Percentiles rank a stretch among this genome's conserved stretches.
Evolutionary conservation across 2,113 vertebrate genomes (phyloP).

Genomic region (Mastomys natalensis): DNA sequence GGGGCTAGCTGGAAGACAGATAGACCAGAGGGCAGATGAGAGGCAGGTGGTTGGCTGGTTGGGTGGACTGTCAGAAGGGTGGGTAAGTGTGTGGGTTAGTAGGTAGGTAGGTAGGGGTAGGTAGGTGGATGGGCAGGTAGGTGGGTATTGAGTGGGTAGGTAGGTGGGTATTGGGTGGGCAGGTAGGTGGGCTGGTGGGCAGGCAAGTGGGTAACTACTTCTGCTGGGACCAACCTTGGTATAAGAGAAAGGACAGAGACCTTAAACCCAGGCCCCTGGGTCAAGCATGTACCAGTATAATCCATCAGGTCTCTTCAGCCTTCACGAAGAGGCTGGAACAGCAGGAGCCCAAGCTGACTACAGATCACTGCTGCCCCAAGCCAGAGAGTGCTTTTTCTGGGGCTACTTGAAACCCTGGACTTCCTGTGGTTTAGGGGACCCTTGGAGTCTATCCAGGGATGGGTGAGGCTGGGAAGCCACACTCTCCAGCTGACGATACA

Average conservation of each 20-base stretch:
- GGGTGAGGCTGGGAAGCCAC: not conserved
- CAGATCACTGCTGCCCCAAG: fast-evolving
- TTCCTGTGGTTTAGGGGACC: not conserved
- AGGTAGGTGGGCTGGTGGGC: not conserved
- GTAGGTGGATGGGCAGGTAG: too few relatives aligned
- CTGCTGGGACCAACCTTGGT: not conserved
- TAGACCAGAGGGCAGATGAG: not conserved
- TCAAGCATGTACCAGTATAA: too few relatives aligned
- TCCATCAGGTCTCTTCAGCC: fast-evolving
- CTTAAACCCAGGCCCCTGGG: not conserved
- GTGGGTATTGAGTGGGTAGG: not conserved
- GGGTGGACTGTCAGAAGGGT: not conserved
- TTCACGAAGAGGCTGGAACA: fast-evolving
- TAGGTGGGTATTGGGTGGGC: not conserved
- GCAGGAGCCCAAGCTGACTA: fast-evolving
- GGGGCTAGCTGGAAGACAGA: not conserved
- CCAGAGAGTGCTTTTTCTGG: not conserved
- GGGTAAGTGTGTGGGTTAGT: not conserved
- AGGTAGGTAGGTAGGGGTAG: not conserved
- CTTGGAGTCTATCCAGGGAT: fast-evolving
- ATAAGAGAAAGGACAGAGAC: not conserved
- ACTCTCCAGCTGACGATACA: fast-evolving
- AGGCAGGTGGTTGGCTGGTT: not conserved
- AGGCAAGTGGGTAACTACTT: not conserved
- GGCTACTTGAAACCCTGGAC: fast-evolving